Conservation (phyloP, 2,113 vertebrate species). For the Mola mola region DNA sequence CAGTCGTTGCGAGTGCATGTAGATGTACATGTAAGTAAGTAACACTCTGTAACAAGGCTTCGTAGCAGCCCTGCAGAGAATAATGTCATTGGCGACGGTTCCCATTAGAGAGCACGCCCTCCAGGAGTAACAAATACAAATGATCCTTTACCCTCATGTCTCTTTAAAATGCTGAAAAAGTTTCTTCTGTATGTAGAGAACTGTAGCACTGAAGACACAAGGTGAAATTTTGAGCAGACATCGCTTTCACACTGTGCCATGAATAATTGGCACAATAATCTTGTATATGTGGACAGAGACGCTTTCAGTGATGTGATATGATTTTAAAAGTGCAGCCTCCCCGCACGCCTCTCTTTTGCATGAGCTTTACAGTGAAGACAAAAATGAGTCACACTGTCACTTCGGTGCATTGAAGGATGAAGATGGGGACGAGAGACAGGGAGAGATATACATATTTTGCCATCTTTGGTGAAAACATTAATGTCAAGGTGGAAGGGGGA, state of each 20-base stretch:
- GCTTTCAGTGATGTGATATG: constrained; percentile 3
- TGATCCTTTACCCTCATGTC: not conserved
- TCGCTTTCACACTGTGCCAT: not conserved
- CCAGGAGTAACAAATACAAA: constrained; percentile 24
- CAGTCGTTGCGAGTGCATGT: too few species aligned
- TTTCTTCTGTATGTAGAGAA: not conserved
- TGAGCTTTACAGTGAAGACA: constrained; percentile 32
- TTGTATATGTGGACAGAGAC: not conserved
- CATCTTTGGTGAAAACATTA: constrained; percentile 71
- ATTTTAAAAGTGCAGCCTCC: constrained; percentile 9
- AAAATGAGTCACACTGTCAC: constrained; percentile 64
- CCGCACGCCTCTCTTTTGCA: constrained; percentile 16
- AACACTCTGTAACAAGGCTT: constrained; percentile 6
- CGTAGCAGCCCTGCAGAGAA: constrained; percentile 12
- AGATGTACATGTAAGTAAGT: too few species aligned
- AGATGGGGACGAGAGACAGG: constrained; percentile 18
- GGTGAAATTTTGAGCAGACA: not conserved
- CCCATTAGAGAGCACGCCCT: constrained; percentile 9
- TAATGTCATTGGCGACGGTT: constrained; percentile 30
- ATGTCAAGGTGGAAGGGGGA: constrained; percentile 74
- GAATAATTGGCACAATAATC: constrained; percentile 2
- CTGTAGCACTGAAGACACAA: not conserved
- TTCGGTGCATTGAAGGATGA: constrained; percentile 37
- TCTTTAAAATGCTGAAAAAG: constrained; percentile 22
- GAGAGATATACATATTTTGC: constrained; percentile 63